A percentile compares a stretch with the other conserved stretches of the same genome.
Conservation (phyloP, 2,797 vertebrate species). For the Apodemus agrarius region DNA sequence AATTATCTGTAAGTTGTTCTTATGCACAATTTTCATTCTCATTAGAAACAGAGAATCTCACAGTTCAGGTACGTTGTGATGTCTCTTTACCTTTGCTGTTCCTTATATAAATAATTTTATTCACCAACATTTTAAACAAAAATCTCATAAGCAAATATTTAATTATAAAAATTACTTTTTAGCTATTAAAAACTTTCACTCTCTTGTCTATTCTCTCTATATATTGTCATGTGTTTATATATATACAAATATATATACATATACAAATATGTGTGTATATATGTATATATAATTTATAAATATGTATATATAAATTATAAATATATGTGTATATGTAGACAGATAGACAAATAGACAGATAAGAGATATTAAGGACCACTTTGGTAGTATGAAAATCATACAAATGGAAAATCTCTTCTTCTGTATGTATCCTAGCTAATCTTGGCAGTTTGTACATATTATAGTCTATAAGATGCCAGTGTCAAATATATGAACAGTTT, state of each 20-base stretch:
- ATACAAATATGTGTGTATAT: fast-evolving
- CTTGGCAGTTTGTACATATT: not conserved
- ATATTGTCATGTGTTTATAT: not conserved
- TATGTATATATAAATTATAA: not conserved
- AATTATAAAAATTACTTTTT: not conserved
- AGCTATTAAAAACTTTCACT: not conserved
- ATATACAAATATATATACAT: not conserved
- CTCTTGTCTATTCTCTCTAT: not conserved
- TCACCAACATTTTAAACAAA: not conserved
- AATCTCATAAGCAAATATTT: not conserved
- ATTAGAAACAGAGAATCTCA: not conserved
- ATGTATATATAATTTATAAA: not conserved
- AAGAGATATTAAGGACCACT: not conserved
- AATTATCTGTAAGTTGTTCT: not conserved
- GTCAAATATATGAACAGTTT: not conserved
- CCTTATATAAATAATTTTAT: not conserved
- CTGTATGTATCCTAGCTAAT: not conserved
- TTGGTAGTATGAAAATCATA: not conserved
- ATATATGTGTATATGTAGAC: not conserved
- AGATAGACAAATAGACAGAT: not conserved
- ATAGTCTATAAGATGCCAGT: not conserved
- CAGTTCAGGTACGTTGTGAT: not conserved
- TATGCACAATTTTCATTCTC: not conserved
- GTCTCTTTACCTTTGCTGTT: not conserved
- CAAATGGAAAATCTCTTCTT: not conserved